A percentile compares a stretch with the other conserved stretches of the same genome.
phyloP scores from a whole-genome alignment of 1,140 invertebrate species.

The Ylistrum balloti region DNA sequence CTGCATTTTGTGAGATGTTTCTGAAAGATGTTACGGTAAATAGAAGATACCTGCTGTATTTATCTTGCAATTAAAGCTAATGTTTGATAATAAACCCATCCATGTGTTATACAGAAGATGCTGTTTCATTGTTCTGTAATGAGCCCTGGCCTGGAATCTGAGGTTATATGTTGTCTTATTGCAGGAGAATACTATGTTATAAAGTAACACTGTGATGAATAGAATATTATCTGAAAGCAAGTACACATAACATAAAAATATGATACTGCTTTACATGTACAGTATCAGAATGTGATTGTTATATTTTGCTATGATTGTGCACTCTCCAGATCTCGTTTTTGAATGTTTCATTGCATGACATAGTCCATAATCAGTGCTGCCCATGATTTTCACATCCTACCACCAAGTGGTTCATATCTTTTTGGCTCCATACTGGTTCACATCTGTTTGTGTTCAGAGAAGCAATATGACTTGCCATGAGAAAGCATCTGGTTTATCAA shows the following conservation, averaged over 20 bases:
- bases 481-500: background rate
- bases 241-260: background rate
- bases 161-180: too few relatives aligned
- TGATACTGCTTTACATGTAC: background rate
- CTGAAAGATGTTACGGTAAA: background rate
- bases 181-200: background rate
- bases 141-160: too few relatives aligned
- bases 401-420: constrained; percentile 32
- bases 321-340: background rate
- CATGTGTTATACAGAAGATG: too few relatives aligned
- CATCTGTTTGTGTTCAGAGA: background rate
- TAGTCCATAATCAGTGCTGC: background rate
- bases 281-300: background rate
- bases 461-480: background rate
- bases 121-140: too few relatives aligned
- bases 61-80: too few relatives aligned
- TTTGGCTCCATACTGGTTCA: background rate
- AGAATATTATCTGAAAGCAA: background rate
- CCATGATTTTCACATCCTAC: background rate
- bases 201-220: constrained; percentile 4
- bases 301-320: background rate
- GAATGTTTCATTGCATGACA: background rate
- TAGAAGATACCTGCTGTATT: too few relatives aligned
- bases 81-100: too few relatives aligned
- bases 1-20: background rate